phyloP scores from a whole-genome alignment of 2,113 vertebrate species.

The Notarius quadriscutis region DNA sequence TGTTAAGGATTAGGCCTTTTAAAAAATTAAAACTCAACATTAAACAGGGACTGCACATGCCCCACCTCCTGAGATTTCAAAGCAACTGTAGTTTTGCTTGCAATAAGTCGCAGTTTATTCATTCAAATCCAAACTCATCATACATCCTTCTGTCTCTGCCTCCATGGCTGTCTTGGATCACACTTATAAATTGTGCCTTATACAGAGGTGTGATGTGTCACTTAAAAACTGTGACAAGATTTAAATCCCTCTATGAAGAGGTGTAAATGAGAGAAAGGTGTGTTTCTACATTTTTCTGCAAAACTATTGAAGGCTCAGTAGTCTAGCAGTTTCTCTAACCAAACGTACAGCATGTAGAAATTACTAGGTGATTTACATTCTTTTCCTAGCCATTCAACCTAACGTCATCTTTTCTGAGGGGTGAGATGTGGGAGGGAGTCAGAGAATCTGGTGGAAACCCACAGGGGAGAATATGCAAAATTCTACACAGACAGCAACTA shows the following conservation, averaged over 20 bases:
- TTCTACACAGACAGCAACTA: too few relatives aligned
- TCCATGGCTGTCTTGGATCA: not conserved
- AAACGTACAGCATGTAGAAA: not conserved
- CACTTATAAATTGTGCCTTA: not conserved
- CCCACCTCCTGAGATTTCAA: not conserved
- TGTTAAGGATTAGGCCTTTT: not conserved
- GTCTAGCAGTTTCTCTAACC: not conserved
- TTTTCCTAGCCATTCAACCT: not conserved
- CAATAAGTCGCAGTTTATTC: not conserved
- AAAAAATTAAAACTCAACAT: not conserved
- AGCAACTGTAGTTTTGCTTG: not conserved
- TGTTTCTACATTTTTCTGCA: not conserved
- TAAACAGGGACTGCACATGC: not conserved
- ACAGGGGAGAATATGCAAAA: not conserved
- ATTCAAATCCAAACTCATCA: not conserved
- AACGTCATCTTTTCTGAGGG: not conserved
- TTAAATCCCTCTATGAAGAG: not conserved
- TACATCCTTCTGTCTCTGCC: not conserved
- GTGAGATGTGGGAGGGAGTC: not conserved
- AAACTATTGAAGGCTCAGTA: not conserved
- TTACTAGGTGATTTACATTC: not conserved
- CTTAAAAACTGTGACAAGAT: not conserved
- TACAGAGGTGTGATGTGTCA: not conserved
- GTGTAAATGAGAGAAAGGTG: not conserved
- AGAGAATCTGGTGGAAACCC: not conserved